phyloP scores from a whole-genome alignment of 2,797 vertebrate species.

The Macropodus opercularis region DNA sequence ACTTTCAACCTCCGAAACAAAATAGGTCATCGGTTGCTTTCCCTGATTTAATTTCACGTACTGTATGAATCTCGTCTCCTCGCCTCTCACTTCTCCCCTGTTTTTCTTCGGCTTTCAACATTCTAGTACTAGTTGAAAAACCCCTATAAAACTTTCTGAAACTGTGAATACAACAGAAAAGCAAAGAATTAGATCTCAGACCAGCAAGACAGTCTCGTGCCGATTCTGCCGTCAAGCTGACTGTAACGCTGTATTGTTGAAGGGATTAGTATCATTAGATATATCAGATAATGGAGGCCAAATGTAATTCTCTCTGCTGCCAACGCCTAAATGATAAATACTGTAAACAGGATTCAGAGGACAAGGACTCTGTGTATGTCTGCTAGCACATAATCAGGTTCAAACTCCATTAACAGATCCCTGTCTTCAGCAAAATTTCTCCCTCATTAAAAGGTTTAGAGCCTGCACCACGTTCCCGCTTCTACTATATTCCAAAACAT shows the following conservation, averaged over 20 bases:
- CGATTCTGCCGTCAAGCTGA: constrained; percentile 8
- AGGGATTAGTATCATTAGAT: constrained; percentile 48
- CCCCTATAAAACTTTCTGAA: constrained; percentile 12
- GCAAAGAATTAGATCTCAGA: neutral
- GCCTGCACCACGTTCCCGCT: constrained; percentile 66
- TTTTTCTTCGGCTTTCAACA: neutral
- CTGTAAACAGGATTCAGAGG: constrained; percentile 53
- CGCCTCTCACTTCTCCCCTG: neutral
- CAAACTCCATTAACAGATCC: constrained; percentile 79
- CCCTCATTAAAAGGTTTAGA: constrained; percentile 82
- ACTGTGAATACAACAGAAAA: neutral
- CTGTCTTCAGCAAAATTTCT: constrained; percentile 81
- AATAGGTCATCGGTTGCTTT: constrained; percentile 62
- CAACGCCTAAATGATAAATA: constrained; percentile 51
- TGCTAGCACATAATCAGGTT: constrained; percentile 80
- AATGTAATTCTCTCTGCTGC: constrained; percentile 24
- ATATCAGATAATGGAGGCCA: constrained; percentile 42
- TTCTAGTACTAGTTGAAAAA: neutral
- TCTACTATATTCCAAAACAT: constrained; percentile 77
- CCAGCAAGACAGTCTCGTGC: constrained; percentile 34
- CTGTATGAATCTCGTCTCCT: constrained; percentile 40
- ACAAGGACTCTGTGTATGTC: constrained; percentile 51
- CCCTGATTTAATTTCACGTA: constrained; percentile 57
- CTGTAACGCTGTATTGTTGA: constrained; percentile 15
- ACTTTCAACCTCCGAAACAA: constrained; percentile 51